Evolutionary conservation across 1,140 invertebrate species (phyloP), one percentile per base, ranked within the genome.

Genomic region (Euwallacea fornicatus): DNA sequence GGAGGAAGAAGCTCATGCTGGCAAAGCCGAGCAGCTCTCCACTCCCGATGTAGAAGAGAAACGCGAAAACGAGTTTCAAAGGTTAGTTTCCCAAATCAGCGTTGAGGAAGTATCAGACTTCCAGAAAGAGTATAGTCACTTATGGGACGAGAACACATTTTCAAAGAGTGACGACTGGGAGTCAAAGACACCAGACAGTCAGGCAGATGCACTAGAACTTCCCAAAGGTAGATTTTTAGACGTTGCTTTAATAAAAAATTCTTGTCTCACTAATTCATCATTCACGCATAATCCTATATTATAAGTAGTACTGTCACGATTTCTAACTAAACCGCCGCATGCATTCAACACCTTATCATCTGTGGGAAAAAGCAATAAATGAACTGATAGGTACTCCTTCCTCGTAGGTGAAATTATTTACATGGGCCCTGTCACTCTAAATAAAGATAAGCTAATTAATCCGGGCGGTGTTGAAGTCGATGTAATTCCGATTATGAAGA

Each of bases 1-100:
- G 62, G 81, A 80, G 56, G 76, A 73, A 69, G 78, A 79, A 66
- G 62, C 46, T 47, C 71, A 73, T 69, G 79, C 74, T 15, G 76
- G 76, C 0, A 82, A 83, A 75, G 73, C 79, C 21, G 55, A 65
- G 16, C 73, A 73, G 70, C 64, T 79, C 56, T 77, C 77, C 16
- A 77, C 79, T 2, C 82, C 83, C 41, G 81, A 83, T 44, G 67
- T 78, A 13, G 79, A 81, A 72, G 78, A 55, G 73, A 82, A 81
- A 67, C 82, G 83, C 9, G 84, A 84, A 11, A 80, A 76, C 1
- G 83, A 84, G 73, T 84, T 82, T 77, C 84, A 85, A 71, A 81
- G 73, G 68, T 76, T 84, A 66, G 79, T 84, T 16, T 85, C 83
- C 13, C 83, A 83, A 66, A 68, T 85, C 44, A 85, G 83, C 71